Evolutionary conservation across 2,888 invertebrate genomes (phyloP).

Genomic region (Erynnis tages): DNA sequence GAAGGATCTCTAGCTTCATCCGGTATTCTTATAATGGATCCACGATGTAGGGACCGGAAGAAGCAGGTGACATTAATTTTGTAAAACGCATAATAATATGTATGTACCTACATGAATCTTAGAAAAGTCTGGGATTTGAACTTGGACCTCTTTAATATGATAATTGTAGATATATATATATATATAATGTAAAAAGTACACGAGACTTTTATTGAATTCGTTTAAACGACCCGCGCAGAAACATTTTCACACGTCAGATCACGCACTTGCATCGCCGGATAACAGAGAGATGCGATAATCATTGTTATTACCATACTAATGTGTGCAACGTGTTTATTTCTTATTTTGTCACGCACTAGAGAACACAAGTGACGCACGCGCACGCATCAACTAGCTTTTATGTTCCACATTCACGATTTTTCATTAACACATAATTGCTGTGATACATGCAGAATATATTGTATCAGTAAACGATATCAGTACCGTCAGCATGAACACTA

Average conservation of each 20-base stretch:
- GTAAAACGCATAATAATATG: no score
- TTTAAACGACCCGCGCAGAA: not conserved
- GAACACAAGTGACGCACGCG: conserved; percentile 6
- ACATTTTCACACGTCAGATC: conserved; percentile 16
- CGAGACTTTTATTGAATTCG: not conserved
- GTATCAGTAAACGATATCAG: conserved; percentile 1
- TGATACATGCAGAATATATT: not conserved
- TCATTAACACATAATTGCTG: conserved; percentile 18
- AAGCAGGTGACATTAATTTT: no score
- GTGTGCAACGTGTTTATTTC: conserved; percentile 20
- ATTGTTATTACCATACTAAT: conserved; percentile 22
- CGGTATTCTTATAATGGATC: no score
- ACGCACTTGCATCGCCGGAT: not conserved
- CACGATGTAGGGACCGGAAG: no score
- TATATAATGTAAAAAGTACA: no score
- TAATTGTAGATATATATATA: no score
- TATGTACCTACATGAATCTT: no score
- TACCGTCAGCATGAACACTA: not conserved
- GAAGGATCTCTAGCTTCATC: no score
- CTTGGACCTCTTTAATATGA: no score
- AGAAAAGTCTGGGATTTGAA: no score
- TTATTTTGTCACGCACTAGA: conserved; percentile 17
- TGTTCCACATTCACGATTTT: conserved; percentile 24
- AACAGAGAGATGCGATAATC: conserved; percentile 21
- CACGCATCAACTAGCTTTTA: conserved; percentile 4